A percentile compares a stretch with the other conserved stretches of the same genome.
These are phyloP conservation scores for Bombus pyrosoma DNA, from an alignment of 1,140 invertebrate species.

Conservation along the genomic window DNA sequence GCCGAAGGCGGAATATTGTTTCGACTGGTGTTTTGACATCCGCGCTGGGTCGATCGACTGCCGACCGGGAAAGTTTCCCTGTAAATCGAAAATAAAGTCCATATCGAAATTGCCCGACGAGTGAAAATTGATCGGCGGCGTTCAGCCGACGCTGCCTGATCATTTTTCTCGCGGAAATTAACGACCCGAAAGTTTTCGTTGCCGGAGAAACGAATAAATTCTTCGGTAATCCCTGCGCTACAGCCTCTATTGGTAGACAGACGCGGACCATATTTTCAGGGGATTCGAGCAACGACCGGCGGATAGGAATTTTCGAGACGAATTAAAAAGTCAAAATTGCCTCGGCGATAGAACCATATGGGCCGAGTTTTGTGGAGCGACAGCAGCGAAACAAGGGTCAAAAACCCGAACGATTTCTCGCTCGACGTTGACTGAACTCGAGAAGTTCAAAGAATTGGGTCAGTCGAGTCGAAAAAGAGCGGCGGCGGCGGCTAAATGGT, in stretches of 20 bases:
- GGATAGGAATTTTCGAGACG: background rate
- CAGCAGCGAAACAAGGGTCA: slow-evolving; percentile 9
- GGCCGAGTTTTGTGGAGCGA: no score
- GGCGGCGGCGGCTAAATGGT: background rate
- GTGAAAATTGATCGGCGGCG: slow-evolving; percentile 35
- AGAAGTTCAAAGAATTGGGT: slow-evolving; percentile 54
- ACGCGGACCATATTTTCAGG: background rate
- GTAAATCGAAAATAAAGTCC: slow-evolving; percentile 7
- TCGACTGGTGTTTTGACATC: slow-evolving; percentile 14
- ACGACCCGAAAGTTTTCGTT: background rate
- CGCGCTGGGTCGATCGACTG: background rate
- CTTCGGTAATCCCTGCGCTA: background rate
- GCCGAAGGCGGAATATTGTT: slow-evolving; percentile 14
- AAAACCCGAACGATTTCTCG: slow-evolving; percentile 52
- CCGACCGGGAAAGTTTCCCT: background rate
- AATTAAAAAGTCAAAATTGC: slow-evolving; percentile 53
- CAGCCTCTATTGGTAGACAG: no score
- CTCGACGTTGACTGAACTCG: background rate
- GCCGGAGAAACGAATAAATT: slow-evolving; percentile 34
- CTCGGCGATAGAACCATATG: background rate
- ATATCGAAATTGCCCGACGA: slow-evolving; percentile 24
- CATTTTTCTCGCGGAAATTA: slow-evolving; percentile 46
- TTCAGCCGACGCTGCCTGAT: slow-evolving; percentile 4
- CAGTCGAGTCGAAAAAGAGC: slow-evolving; percentile 45
- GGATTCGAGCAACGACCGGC: background rate